Base-by-base conservation (phyloP, 2,888 invertebrate genomes). In the Noctua comes region DNA sequence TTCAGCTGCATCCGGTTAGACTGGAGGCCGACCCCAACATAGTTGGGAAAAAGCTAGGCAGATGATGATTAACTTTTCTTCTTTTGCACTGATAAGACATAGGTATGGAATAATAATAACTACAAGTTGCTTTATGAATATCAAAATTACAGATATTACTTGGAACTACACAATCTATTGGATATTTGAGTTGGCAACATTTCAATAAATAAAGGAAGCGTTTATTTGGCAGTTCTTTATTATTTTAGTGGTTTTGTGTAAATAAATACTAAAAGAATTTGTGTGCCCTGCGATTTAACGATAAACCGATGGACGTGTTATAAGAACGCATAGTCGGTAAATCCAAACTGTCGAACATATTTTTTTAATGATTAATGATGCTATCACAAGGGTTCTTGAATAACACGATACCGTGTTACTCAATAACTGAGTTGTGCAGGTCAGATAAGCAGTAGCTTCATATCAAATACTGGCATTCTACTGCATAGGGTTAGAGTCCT, bases 121-220 rank as follows among this genome's bases (percentile, higher is more conserved):
- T 36, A 68, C n/a, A 48, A 68, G 13, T 73, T 21, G 27, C 62
- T 27, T n/a, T 13, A 57, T 27, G 18, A 73, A 76, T 73, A 73
- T 48, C 36, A 48, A 18, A 46, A 46, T 36, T 40, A 31, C 46
- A n/a, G 48, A 59, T 75, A 71, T 59, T 31, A 75, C 36, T n/a
- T 59, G 31, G 36, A 48, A 74, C 18, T 62, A 24, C 27, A 40
- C 24, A 59, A 57, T 46, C 36, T 40, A 76, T 73, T 27, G 11
- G 48, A 62, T 62, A 36, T 43, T 40, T 13, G 24, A 73, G 48
- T 76, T 76, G 75, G 76, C 76, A 76, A 40, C 75, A 48, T 64
- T 64, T 51, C 48, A 64, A 75, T 64, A 74, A 75, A 64, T 62
- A 51, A 48, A 51, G 40, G 31, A 62, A 68, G n/a, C 36, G 36